A percentile compares a stretch with the other conserved stretches of the same genome.
Evolutionary conservation across 2,113 vertebrate genomes (phyloP).

Genomic region (Ursus arctos): DNA sequence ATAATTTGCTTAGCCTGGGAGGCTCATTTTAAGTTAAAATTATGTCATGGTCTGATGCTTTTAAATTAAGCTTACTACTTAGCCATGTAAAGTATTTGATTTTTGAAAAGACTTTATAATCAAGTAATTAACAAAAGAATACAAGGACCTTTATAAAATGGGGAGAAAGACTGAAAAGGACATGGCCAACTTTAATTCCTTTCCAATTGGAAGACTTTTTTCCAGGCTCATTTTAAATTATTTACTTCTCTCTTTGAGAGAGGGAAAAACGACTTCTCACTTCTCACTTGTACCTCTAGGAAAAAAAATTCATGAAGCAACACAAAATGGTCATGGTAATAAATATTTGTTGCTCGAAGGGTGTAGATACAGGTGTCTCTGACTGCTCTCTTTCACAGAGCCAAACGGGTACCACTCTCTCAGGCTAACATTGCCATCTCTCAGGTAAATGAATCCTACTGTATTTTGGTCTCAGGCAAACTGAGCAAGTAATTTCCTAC

Average conservation of each 20-base stretch:
- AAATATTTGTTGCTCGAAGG: background rate
- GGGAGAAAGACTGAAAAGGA: slow-evolving; percentile 39
- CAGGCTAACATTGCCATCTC: background rate
- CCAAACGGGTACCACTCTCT: background rate
- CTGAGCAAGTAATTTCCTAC: slow-evolving; percentile 42
- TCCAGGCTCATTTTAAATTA: slow-evolving; percentile 44
- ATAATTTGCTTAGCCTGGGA: slow-evolving; percentile 84
- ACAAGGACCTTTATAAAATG: slow-evolving; percentile 77
- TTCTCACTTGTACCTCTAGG: background rate
- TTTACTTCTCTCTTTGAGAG: background rate
- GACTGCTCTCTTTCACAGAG: background rate
- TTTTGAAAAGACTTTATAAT: slow-evolving; percentile 87
- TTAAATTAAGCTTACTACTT: slow-evolving; percentile 87
- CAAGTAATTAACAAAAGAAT: slow-evolving; percentile 86
- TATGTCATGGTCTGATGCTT: slow-evolving; percentile 80
- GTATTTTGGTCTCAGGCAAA: background rate
- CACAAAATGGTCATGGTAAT: background rate
- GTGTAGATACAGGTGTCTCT: background rate
- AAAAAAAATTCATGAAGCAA: background rate
- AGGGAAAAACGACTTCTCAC: background rate
- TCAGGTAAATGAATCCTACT: background rate
- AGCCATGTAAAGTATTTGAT: slow-evolving; percentile 82
- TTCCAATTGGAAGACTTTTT: slow-evolving; percentile 54
- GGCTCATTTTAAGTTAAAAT: slow-evolving; percentile 85
- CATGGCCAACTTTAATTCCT: slow-evolving; percentile 70